These are phyloP conservation scores for Andricus grossulariae DNA, from an alignment of 1,140 invertebrate species.

Conservation along the genomic window DNA sequence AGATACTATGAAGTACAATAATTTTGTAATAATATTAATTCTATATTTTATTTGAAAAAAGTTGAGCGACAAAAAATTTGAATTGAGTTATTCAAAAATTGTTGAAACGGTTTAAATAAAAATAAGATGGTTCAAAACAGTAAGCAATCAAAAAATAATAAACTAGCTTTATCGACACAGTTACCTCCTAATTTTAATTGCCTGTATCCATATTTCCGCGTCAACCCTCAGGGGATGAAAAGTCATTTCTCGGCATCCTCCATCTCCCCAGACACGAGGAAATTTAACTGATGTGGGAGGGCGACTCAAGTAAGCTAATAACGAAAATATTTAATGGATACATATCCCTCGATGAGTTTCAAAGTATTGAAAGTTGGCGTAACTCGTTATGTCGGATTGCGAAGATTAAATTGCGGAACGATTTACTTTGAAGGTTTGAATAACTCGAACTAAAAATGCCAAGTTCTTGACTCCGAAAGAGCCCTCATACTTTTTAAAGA, in stretches of 20 bases:
- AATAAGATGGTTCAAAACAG: neutral
- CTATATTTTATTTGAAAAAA: no score
- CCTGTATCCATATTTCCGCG: constrained; percentile 63
- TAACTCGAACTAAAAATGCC: no score
- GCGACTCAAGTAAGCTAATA: constrained; percentile 19
- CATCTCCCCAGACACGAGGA: constrained; percentile 45
- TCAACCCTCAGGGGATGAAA: constrained; percentile 57
- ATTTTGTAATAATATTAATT: no score
- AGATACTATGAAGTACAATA: no score
- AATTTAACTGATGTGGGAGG: constrained; percentile 44
- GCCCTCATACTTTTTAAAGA: neutral
- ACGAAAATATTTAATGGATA: constrained; percentile 29
- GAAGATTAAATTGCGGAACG: no score
- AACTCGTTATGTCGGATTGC: no score
- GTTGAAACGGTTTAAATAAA: neutral
- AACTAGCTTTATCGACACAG: constrained; percentile 33
- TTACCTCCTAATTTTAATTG: constrained; percentile 60
- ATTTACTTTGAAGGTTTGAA: no score
- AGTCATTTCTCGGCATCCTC: constrained; percentile 59
- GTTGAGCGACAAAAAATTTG: no score
- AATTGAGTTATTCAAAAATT: no score
- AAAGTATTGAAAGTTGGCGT: neutral
- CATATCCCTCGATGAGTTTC: constrained; percentile 27
- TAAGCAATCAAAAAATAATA: constrained; percentile 28
- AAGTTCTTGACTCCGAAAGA: no score